Evolutionary conservation across 1,140 invertebrate species (phyloP), one percentile per base, ranked within the genome.

Genomic region (Lordiphosa clarofinis): DNA sequence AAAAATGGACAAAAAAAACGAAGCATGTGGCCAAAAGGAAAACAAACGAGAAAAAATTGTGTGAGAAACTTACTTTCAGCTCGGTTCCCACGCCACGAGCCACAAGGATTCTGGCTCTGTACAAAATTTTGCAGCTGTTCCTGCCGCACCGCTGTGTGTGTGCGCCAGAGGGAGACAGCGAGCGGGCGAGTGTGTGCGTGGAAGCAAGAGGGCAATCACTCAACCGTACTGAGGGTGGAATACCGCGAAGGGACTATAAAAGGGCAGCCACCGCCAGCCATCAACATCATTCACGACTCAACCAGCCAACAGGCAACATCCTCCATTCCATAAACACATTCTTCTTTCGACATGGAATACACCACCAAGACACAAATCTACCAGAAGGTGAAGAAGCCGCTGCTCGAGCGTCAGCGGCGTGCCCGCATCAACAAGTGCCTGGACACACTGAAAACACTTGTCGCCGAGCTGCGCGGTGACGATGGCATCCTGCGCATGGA

Each of bases 381-480:
- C 90, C 92, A 95, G 90, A 97, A 96, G 93, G 94, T 96, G 84
- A 96, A 96, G 94, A 99, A 99, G 90, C 97, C 97, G 60, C 94
- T 98, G 92, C 92, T 99, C 87, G 97, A 99, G 90, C 94, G 97
- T 76, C 96, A 97, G 90, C 92, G 97, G 59, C 91, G 97, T 69
- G 97, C 96, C 40, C 92, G 97, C 72, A 99, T 99, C 90, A 99
- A 98, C 90, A 94, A 95, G 53, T 98, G 96, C 89, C 91, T 99
- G 74, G 95, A 97, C 88, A 95, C 97, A 86, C 91, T 99, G 37
- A 98, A 98, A 89, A 95, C 96, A 88, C 90, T 98, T 74, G 96
- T 98, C 92, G 94, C 97, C 61, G 94, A 94, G 62, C 94, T 96
- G 36, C 92, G 94, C 42, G 95, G 96, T 88, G 95, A 95, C 47